Base-by-base conservation (phyloP, 2,888 invertebrate species). In the Melanchra persicariae region DNA sequence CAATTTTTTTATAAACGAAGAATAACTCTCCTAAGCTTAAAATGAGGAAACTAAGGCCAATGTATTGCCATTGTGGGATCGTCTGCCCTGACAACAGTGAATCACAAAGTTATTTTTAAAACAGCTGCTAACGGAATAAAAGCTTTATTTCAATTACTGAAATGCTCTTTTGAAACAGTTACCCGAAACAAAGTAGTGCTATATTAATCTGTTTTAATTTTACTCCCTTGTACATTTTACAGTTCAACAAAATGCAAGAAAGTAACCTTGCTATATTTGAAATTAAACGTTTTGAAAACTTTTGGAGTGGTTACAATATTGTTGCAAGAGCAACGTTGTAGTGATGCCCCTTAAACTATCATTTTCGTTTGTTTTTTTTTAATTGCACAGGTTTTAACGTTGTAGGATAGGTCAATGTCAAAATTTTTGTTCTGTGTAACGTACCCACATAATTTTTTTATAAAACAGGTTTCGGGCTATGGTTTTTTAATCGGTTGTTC, bases 31-130 rank as follows among this genome's bases (percentile, higher is more conserved):
- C n/a, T 34, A 7, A 40, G 43, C 6, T 47, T 58, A 37, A 54
- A 40, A 30, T n/a, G 68, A 68, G 54, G 45, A 40, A 51, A 34
- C 40, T 43, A 22, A 60, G 47, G 17, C 8, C 37, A 40, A 45
- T 30, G 43, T 19, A 22, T 22, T n/a, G n/a, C 37, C 37, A 47
- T 22, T 72, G 17, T 40, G 10, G 51, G 40, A 63, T 64, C 40
- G 24, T 58, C 64, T 74, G 57, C 45, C 64, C 7, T 79, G 65
- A 58, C 58, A 45, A 74, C 74, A 79, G 34, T 64, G 64, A 75
- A 47, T 63, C 43, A 79, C 19, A 7, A 22, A 74, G 74, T 43
- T 79, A 79, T 75, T 74, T 79, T 45, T 47, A 52, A 17, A 52
- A 9, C 45, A 67, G 45, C 64, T 63, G 74, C 24, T 47, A 79